These are phyloP conservation scores for Syngnathus acus DNA, from an alignment of 2,797 vertebrate genomes.

Conservation along the genomic window DNA sequence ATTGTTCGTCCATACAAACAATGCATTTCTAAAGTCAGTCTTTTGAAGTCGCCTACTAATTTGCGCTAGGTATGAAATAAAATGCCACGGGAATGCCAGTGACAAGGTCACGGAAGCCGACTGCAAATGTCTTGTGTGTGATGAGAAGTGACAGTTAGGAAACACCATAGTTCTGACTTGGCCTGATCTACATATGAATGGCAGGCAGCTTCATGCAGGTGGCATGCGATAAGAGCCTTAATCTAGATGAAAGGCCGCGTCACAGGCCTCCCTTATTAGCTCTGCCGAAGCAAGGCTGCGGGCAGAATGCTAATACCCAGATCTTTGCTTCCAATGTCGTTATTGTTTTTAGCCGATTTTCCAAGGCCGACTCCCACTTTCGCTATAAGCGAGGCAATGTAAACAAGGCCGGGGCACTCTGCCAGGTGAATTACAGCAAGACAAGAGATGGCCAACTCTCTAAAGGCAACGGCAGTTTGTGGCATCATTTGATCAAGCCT, in stretches of 20 bases:
- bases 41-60: conserved; percentile 1
- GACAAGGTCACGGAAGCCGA: conserved; percentile 37
- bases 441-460: conserved; percentile 24
- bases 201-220: conserved; percentile 61
- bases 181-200: conserved; percentile 66
- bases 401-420: conserved; percentile 50
- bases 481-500: conserved; percentile 76
- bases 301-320: conserved; percentile 62
- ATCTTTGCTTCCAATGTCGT: conserved; percentile 23
- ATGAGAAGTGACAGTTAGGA: conserved; percentile 60
- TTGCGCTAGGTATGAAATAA: not conserved
- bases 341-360: conserved; percentile 21
- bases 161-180: conserved; percentile 53
- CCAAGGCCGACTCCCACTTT: conserved; percentile 29
- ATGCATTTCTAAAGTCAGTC: conserved; percentile 4
- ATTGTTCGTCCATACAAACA: conserved; percentile 19
- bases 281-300: conserved; percentile 51
- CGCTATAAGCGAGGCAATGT: conserved; percentile 37
- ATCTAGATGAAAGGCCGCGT: conserved; percentile 64
- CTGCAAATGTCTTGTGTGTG: conserved; percentile 40
- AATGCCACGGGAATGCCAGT: conserved; percentile 7
- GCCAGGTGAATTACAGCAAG: conserved; percentile 36
- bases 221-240: conserved; percentile 65
- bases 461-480: conserved; percentile 60
- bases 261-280: conserved; percentile 65